A percentile compares a stretch with the other conserved stretches of the same genome.
Conservation (phyloP, 2,888 invertebrate genomes). For the Micropterix aruncella region DNA sequence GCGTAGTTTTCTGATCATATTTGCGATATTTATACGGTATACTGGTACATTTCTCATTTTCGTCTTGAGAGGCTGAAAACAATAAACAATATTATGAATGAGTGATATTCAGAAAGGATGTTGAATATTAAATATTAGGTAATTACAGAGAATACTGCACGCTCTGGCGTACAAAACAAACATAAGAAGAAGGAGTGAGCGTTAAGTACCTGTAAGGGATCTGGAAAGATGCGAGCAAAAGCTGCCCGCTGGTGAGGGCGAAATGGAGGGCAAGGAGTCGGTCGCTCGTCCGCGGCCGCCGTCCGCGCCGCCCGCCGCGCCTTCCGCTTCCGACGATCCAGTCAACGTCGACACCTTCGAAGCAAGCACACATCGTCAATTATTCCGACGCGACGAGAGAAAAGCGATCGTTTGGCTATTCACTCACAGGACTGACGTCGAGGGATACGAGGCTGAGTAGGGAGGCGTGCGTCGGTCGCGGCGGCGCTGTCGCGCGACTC, state of each 20-base stretch:
- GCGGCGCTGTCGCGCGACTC: slow-evolving; percentile 32
- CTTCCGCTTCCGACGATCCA: slow-evolving; percentile 61
- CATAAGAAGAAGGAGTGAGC: background rate
- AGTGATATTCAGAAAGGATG: background rate
- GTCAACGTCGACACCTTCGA: slow-evolving; percentile 66
- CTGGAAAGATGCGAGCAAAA: slow-evolving; percentile 33
- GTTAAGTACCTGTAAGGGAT: background rate
- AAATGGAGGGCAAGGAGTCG: slow-evolving; percentile 65
- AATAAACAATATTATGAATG: too few species aligned
- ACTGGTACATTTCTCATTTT: background rate
- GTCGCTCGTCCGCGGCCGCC: slow-evolving; percentile 49
- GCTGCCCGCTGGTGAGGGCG: slow-evolving; percentile 63
- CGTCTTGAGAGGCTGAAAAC: background rate
- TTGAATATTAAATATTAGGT: background rate
- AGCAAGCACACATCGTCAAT: too few species aligned
- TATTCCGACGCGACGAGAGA: too few species aligned
- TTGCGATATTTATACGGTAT: background rate
- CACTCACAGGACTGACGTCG: slow-evolving; percentile 63
- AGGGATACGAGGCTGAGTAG: slow-evolving; percentile 59
- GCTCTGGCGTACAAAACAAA: background rate
- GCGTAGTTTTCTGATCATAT: background rate
- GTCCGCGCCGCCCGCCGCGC: slow-evolving; percentile 25
- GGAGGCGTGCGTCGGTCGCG: slow-evolving; percentile 34
- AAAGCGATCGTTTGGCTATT: too few species aligned
- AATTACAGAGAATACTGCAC: background rate